A percentile compares a stretch with the other conserved stretches of the same genome.
These are phyloP conservation scores for Porites lobata DNA, from an alignment of 92 coral and sea anemone genomes.

Conservation along the genomic window DNA sequence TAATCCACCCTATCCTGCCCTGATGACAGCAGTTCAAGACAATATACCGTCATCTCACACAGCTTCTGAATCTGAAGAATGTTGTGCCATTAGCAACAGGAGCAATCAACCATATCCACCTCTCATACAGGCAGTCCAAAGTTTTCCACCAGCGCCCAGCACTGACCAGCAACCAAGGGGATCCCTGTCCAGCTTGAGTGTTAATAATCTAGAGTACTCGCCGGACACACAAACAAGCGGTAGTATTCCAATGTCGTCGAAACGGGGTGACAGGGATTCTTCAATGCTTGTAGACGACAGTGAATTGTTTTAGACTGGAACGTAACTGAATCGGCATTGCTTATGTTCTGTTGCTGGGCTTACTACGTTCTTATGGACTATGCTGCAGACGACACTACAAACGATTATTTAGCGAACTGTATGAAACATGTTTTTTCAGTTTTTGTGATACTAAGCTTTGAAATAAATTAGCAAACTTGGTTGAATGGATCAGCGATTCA, in stretches of 20 bases:
- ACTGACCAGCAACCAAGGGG: not conserved
- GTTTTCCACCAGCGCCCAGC: not conserved
- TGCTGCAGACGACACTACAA: too few relatives aligned
- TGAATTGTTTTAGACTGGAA: too few relatives aligned
- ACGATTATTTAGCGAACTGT: too few relatives aligned
- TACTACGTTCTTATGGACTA: too few relatives aligned
- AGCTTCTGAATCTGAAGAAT: not conserved
- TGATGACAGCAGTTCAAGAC: constrained; percentile 1
- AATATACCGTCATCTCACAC: not conserved
- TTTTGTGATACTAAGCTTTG: too few relatives aligned
- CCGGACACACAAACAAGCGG: not conserved
- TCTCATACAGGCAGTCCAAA: constrained; percentile 14
- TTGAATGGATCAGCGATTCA: too few relatives aligned
- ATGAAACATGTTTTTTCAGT: too few relatives aligned
- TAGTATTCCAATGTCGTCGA: not conserved
- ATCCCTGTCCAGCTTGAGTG: not conserved
- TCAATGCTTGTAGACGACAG: not conserved
- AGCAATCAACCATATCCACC: constrained; percentile 33
- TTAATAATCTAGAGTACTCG: not conserved
- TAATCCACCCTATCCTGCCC: constrained; percentile 23
- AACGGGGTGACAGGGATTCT: not conserved
- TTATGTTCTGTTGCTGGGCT: too few relatives aligned
- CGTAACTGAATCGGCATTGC: not conserved
- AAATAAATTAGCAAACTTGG: too few relatives aligned
- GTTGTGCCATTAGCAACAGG: not conserved